phyloP scores from a whole-genome alignment of 2,113 vertebrate genomes.

The Alaudala cheleensis region DNA sequence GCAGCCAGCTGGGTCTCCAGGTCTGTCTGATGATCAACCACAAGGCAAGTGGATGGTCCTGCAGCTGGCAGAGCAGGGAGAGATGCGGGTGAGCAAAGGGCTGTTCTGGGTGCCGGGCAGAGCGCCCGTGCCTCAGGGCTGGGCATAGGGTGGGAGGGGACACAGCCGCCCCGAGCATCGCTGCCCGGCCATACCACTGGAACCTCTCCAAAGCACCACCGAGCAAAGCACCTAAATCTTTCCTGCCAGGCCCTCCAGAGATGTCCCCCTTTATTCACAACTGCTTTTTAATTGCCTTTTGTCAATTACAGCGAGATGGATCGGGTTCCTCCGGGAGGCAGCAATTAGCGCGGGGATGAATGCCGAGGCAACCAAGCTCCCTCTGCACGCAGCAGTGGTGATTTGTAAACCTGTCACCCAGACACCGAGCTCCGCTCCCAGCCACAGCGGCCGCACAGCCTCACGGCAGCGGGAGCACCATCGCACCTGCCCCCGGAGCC shows the following conservation, averaged over 20 bases:
- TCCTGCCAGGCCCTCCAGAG: neutral
- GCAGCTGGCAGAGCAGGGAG: neutral
- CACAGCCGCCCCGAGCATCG: fast-evolving
- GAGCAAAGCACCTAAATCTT: constrained; percentile 43
- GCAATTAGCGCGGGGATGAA: constrained; percentile 47
- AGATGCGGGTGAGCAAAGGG: fast-evolving
- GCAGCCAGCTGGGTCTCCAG: fast-evolving
- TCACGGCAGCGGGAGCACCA: neutral
- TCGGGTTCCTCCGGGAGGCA: constrained; percentile 48
- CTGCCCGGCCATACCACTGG: neutral
- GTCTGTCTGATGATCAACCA: fast-evolving
- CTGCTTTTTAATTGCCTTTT: constrained; percentile 66
- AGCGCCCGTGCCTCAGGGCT: fast-evolving
- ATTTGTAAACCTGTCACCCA: constrained; percentile 64
- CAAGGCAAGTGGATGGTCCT: fast-evolving
- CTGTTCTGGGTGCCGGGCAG: neutral
- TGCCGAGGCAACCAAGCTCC: constrained; percentile 40
- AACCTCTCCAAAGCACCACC: neutral
- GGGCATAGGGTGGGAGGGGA: neutral
- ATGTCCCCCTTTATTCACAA: constrained; percentile 57
- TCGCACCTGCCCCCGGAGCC: fast-evolving
- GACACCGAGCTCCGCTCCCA: neutral
- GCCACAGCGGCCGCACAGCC: neutral
- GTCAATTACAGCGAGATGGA: constrained; percentile 61
- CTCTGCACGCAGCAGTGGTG: constrained; percentile 16